A percentile compares a stretch with the other conserved stretches of the same genome.
phyloP scores from a whole-genome alignment of 1,140 invertebrate genomes.

The Diuraphis noxia region DNA sequence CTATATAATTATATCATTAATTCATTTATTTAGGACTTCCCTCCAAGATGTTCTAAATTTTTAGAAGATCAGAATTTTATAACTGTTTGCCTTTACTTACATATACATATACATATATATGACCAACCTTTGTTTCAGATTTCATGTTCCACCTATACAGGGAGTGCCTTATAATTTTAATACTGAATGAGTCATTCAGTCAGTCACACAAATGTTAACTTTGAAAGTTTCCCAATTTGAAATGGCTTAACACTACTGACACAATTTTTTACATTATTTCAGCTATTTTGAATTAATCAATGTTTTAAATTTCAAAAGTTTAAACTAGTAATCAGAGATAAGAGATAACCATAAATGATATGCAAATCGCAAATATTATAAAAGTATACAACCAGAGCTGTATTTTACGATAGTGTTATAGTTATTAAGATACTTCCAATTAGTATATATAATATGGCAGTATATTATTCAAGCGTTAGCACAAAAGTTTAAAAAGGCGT shows the following conservation, averaged over 20 bases:
- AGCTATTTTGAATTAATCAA: too few species aligned
- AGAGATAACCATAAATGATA: background rate
- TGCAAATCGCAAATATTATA: background rate
- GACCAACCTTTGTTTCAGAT: background rate
- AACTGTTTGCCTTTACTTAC: background rate
- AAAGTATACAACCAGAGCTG: background rate
- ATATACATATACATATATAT: too few species aligned
- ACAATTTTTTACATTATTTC: too few species aligned
- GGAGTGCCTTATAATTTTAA: background rate
- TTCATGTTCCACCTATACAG: background rate
- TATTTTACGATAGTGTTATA: background rate
- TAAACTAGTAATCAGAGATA: too few species aligned
- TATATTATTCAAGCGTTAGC: background rate
- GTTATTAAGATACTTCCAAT: background rate
- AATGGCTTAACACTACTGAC: too few species aligned
- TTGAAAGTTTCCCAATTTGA: too few species aligned
- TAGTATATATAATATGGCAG: background rate
- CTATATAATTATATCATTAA: too few species aligned
- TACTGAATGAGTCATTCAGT: background rate
- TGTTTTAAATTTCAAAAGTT: too few species aligned
- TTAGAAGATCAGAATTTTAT: background rate
- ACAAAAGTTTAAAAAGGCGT: background rate
- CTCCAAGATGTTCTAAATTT: background rate
- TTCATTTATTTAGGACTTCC: background rate
- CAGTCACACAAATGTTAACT: background rate